Evolutionary conservation across 2,113 vertebrate species (phyloP), one percentile per base, ranked within the genome.

Genomic region (Serilophus lunatus): DNA sequence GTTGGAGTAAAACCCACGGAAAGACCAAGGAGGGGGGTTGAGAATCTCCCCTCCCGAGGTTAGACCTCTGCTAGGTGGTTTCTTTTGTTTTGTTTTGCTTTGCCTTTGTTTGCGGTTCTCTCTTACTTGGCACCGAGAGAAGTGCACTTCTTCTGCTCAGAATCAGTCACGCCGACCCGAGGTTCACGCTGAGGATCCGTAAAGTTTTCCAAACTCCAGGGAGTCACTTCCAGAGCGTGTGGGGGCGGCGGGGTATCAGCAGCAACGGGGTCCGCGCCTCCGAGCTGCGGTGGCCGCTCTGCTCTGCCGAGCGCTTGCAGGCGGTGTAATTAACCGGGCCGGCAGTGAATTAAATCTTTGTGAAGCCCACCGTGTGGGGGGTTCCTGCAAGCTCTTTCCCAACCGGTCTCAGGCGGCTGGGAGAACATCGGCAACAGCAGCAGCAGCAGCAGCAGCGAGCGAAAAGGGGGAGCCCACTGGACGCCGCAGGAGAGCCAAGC

Each of bases 291-390:
- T 7, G 35, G 35, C 64, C 36, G 77, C 72, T 91, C 80, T 10
- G n/a, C 31, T 49, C 79, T 28, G 88, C 90, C 47, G 3, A 83
- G 83, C 65, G 6, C 88, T 94, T n/a, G 86, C 91, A 82, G 95
- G 97, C 97, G 92, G 94, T 92, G 29, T 90, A 88, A 96, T 98
- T 97, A 96, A 92, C 96, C 88, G 49, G 89, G 66, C 31, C 54
- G 92, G 94, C 94, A 14, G 82, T 79, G 87, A 86, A 82, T 93
- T 95, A 66, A 89, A 86, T 81, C 96, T 92, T 88, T 90, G 89
- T 79, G 10, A 88, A 96, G 90, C 86, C 94, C 85, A 56, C 93
- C 10, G 86, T 79, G 89, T 1, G 75, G 71, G 93, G 93, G 57
- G 75, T 53, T 93, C 88, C 85, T 57, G 79, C 81, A 2, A 74